A percentile compares a stretch with the other conserved stretches of the same genome.
phyloP scores from a whole-genome alignment of 2,797 vertebrate genomes.

The Brotula barbata region DNA sequence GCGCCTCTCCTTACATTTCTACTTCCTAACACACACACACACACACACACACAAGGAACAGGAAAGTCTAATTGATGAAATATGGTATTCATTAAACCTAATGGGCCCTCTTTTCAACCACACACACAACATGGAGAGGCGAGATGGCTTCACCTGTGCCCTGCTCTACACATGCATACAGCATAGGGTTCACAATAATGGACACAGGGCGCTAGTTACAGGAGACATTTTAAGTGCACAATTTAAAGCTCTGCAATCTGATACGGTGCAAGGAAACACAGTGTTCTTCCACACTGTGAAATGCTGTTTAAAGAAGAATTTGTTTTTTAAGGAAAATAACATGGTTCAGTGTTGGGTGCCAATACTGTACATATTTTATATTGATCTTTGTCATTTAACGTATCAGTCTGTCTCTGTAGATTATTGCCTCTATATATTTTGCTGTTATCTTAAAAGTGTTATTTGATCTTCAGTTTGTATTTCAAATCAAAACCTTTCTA shows the following conservation, averaged over 20 bases:
- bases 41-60: slow-evolving; percentile 7
- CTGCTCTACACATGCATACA: slow-evolving; percentile 42
- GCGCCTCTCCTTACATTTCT: slow-evolving; percentile 16
- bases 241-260: slow-evolving; percentile 71
- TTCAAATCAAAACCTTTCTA: too few relatives aligned
- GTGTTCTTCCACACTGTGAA: slow-evolving; percentile 29
- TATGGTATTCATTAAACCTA: slow-evolving; percentile 76
- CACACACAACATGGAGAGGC: slow-evolving; percentile 51
- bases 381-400: too few relatives aligned
- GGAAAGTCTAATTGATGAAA: slow-evolving; percentile 69
- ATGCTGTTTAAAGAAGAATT: slow-evolving; percentile 15
- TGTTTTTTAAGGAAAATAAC: slow-evolving; percentile 27
- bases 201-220: slow-evolving; percentile 67
- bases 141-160: slow-evolving; percentile 62
- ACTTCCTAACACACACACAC: slow-evolving; percentile 19
- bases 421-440: not conserved
- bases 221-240: slow-evolving; percentile 73
- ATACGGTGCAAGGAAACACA: slow-evolving; percentile 49
- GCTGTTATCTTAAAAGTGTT: not conserved
- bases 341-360: slow-evolving; percentile 13
- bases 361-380: too few relatives aligned
- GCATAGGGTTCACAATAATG: slow-evolving; percentile 57
- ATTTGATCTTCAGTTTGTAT: slow-evolving; percentile 1
- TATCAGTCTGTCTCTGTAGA: not conserved
- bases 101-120: slow-evolving; percentile 61